Base-by-base conservation (phyloP, 2,113 vertebrate species). In the Cryptomyrus ogoouensis region DNA sequence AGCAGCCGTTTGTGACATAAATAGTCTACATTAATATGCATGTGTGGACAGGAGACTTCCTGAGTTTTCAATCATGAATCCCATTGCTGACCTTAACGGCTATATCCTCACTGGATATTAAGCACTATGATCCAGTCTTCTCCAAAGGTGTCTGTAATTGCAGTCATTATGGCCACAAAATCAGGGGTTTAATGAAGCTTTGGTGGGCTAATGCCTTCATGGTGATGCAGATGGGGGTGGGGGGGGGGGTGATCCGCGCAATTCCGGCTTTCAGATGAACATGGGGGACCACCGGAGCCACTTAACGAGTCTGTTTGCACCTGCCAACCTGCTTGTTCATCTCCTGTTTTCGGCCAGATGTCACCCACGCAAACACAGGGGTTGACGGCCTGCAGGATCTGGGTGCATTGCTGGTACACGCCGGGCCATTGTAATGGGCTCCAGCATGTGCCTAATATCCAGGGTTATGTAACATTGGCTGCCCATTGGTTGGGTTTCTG, bases 261-360 rank as follows among this genome's bases (percentile, higher is more conserved):
- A 84, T 88, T n/a, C 46, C 47, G 19, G 80, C 42, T 74, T 53
- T 87, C 53, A 74, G 90, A 88, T 58, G 89, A 91, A 90, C 85
- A 10, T 15, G 62, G 52, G 31, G 58, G 87, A 49, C n/a, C 70
- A 83, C 44, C 70, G 47, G 44, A 90, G 87, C 35, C 90, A 84
- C 77, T 92, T 91, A 91, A 92, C 89, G 88, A 89, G 70, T 89
- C 91, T 90, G 88, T 91, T 92, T 91, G 92, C 90, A 91, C 70
- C 91, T 88, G 92, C 77, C 87, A 90, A 77, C 88, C 88, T 77
- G 80, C 70, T 88, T 90, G 77, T 90, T 91, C 74, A 39, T 90
- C 83, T 89, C 90, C 89, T 88, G n/a, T 83, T 89, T 66, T 83
- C 49, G 17, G n/a, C 27, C 66, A 90, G 89, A 92, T 88, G 90